Percentiles rank a stretch among this genome's conserved stretches.
Evolutionary conservation across 2,113 vertebrate species (phyloP).

Genomic region (Limnothrissa miodon): DNA sequence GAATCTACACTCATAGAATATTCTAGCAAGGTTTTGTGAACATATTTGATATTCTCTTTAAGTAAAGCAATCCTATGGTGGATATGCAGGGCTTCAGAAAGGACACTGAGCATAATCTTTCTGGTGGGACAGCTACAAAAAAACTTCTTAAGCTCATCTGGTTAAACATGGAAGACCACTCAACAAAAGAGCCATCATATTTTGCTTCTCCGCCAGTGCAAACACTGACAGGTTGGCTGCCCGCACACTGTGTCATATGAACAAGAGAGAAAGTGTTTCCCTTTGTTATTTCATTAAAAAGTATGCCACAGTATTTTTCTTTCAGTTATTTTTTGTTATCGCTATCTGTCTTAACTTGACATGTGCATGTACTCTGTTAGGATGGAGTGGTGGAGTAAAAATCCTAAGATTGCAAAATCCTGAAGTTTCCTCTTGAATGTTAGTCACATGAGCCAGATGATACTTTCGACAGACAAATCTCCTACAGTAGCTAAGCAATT

Average conservation of each 20-base stretch:
- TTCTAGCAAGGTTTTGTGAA: slow-evolving; percentile 11
- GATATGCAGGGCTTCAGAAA: not conserved
- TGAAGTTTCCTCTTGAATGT: not conserved
- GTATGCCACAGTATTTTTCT: not conserved
- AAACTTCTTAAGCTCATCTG: not conserved
- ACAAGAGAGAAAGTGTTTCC: not conserved
- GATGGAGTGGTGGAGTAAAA: not conserved
- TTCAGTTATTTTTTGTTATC: too few relatives aligned
- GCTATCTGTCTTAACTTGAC: too few relatives aligned
- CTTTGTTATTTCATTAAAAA: not conserved
- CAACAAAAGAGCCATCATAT: not conserved
- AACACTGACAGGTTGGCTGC: not conserved
- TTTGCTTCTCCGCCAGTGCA: not conserved
- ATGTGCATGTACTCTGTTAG: too few relatives aligned
- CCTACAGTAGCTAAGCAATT: too few relatives aligned
- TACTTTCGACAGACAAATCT: too few relatives aligned
- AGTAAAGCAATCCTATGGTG: not conserved
- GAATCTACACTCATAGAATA: not conserved
- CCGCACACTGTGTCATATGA: not conserved
- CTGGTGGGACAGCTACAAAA: not conserved
- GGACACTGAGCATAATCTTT: not conserved
- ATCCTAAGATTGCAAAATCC: not conserved
- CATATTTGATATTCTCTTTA: slow-evolving; percentile 15
- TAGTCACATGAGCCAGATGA: too few relatives aligned
- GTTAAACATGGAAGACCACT: not conserved